Evolutionary conservation across 2,888 invertebrate genomes (phyloP).

Genomic region (Hedya salicella): DNA sequence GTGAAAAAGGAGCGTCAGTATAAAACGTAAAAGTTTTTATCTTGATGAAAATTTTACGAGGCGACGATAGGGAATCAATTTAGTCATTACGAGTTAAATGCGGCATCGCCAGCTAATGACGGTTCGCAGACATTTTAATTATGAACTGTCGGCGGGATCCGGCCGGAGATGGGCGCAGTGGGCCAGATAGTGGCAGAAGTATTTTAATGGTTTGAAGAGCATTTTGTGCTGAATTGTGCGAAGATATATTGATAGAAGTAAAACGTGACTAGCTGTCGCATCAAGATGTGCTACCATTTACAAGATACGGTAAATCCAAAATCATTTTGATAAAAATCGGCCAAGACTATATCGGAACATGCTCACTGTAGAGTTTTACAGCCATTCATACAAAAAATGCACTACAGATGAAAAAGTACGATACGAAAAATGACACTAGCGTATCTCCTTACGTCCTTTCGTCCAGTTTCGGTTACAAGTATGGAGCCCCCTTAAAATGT

Average conservation of each 20-base stretch:
- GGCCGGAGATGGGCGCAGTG: conserved; percentile 46
- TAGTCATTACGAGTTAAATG: conserved; percentile 70
- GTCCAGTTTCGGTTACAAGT: too few species aligned
- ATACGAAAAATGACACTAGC: too few species aligned
- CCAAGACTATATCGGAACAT: too few species aligned
- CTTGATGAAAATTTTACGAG: conserved; percentile 64
- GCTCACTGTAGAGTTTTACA: too few species aligned
- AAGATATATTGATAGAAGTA: not conserved
- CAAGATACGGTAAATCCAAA: too few species aligned
- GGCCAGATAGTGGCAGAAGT: conserved; percentile 43
- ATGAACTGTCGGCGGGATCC: conserved; percentile 76
- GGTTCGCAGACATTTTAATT: conserved; percentile 81
- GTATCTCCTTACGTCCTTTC: too few species aligned
- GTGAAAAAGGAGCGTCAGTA: conserved; percentile 34
- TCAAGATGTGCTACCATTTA: not conserved
- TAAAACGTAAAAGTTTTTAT: conserved; percentile 56
- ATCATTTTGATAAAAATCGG: too few species aligned
- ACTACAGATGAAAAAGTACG: too few species aligned
- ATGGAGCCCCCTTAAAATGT: too few species aligned
- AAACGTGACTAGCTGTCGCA: not conserved
- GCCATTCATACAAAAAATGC: too few species aligned
- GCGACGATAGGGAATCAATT: conserved; percentile 74
- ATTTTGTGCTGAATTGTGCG: not conserved
- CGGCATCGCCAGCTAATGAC: conserved; percentile 67
- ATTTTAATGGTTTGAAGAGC: not conserved